Conservation (phyloP, 2,888 invertebrate genomes). For the Conistra vaccinii region DNA sequence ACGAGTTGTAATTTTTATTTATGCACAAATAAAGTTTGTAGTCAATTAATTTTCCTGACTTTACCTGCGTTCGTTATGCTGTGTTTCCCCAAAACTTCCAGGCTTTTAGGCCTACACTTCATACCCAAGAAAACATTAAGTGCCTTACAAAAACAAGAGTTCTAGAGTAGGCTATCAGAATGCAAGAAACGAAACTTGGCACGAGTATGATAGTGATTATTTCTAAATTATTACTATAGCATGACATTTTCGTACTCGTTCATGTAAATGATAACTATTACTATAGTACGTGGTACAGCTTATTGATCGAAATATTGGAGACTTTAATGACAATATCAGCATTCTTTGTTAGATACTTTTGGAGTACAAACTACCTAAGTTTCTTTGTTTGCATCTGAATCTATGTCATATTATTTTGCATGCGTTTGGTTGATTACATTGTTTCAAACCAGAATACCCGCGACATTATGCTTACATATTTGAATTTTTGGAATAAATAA, state of each 20-base stretch:
- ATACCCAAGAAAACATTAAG: slow-evolving; percentile 20
- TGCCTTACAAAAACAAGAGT: slow-evolving; percentile 28
- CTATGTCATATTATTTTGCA: background rate
- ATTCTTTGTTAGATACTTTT: slow-evolving; percentile 5
- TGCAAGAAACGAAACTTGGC: slow-evolving; percentile 59
- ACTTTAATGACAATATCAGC: slow-evolving; percentile 17
- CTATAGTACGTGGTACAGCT: slow-evolving; percentile 46
- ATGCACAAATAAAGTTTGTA: background rate
- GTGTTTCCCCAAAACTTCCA: background rate
- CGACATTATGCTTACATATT: too few species aligned
- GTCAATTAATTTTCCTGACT: background rate
- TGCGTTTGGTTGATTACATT: background rate
- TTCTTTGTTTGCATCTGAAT: background rate
- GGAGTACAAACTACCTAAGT: background rate
- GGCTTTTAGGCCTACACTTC: background rate
- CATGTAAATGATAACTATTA: slow-evolving; percentile 60
- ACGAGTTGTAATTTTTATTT: background rate
- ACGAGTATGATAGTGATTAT: slow-evolving; percentile 58
- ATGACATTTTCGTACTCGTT: slow-evolving; percentile 46
- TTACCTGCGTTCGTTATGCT: too few species aligned
- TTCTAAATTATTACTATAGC: slow-evolving; percentile 56
- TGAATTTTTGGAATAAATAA: too few species aligned
- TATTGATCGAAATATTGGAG: slow-evolving; percentile 45
- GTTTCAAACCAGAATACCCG: too few species aligned
- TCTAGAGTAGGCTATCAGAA: slow-evolving; percentile 41